Percentiles rank a stretch among this genome's conserved stretches.
Evolutionary conservation across 2,113 vertebrate genomes (phyloP).

Genomic region (Upupa epops): DNA sequence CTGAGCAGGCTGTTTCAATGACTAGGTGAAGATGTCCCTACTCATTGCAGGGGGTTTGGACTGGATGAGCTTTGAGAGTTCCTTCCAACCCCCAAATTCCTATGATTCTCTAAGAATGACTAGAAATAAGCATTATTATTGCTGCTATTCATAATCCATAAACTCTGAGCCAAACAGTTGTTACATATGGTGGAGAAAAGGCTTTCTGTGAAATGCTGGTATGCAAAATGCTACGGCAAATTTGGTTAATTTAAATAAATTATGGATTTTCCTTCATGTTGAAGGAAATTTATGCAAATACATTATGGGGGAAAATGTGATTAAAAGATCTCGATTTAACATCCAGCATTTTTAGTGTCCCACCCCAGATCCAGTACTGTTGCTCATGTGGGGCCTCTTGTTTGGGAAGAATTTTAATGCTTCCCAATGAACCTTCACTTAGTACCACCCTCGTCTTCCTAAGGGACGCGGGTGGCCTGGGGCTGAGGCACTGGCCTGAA

Average conservation of each 20-base stretch:
- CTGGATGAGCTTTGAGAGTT: neutral
- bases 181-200: neutral
- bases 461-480: neutral
- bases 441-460: neutral
- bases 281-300: constrained; percentile 28
- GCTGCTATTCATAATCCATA: neutral
- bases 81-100: neutral
- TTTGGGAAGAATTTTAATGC: neutral
- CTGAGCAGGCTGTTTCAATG: no score
- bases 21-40: neutral
- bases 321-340: neutral
- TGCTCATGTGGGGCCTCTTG: neutral
- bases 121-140: neutral
- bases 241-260: neutral
- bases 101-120: neutral
- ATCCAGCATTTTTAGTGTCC: neutral
- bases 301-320: neutral
- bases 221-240: neutral
- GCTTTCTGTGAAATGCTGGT: neutral
- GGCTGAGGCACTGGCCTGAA: constrained; percentile 39
- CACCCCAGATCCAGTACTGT: neutral
- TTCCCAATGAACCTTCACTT: constrained; percentile 36
- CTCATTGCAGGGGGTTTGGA: neutral
- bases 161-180: neutral
- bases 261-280: neutral